Conservation (phyloP, 92 coral and sea anemone species). For the Epizoanthus fatuus region DNA sequence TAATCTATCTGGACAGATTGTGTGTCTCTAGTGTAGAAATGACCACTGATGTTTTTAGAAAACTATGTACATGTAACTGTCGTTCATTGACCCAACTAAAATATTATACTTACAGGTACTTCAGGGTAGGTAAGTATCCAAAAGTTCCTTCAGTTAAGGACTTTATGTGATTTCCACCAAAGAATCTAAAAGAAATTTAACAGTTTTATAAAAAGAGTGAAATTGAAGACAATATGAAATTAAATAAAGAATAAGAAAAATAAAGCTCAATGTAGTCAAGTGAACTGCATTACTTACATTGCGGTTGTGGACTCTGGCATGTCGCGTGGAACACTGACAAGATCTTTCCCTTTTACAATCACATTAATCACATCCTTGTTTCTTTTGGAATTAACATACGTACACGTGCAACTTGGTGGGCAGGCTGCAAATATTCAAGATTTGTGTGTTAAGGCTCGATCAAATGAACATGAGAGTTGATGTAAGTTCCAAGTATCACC, state of each 20-base stretch:
- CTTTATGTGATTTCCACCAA: slow-evolving; percentile 38
- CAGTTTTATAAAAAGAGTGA: too few species aligned
- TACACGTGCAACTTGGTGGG: slow-evolving; percentile 11
- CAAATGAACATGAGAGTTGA: too few species aligned
- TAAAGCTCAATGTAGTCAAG: background rate
- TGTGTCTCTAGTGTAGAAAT: background rate
- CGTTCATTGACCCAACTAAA: background rate
- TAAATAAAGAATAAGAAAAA: background rate
- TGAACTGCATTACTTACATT: slow-evolving; percentile 2
- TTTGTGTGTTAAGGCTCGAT: too few species aligned
- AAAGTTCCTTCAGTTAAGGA: slow-evolving; percentile 23
- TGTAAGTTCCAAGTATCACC: too few species aligned
- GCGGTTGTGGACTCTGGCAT: slow-evolving; percentile 26
- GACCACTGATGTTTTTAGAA: background rate
- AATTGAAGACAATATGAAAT: background rate
- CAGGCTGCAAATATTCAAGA: background rate
- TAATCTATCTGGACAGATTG: background rate
- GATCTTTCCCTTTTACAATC: slow-evolving; percentile 1
- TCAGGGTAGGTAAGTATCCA: slow-evolving; percentile 32
- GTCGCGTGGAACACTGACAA: slow-evolving; percentile 18
- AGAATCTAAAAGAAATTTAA: slow-evolving; percentile 29
- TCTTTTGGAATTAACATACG: background rate
- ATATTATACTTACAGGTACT: slow-evolving; percentile 39
- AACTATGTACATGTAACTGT: background rate
- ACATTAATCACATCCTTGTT: background rate